A percentile compares a stretch with the other conserved stretches of the same genome.
Conservation (phyloP, 2,888 invertebrate species). For the Agapostemon virescens region DNA sequence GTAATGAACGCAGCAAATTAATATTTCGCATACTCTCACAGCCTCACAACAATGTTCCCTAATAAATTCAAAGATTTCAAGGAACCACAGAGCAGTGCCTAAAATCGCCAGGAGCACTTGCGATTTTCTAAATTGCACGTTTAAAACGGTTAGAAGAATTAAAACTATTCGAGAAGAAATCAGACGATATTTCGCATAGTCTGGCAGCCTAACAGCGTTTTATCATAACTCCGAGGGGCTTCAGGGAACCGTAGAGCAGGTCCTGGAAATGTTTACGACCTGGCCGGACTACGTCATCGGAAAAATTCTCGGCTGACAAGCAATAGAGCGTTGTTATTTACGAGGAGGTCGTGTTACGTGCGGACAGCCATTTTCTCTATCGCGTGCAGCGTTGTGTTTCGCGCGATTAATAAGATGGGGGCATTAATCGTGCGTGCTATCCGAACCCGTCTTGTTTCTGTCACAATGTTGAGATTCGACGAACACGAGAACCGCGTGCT, state of each 20-base stretch:
- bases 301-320: constrained; percentile 25
- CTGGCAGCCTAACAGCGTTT: not conserved
- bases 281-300: not conserved
- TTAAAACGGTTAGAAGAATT: no score
- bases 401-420: not conserved
- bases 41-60: no score
- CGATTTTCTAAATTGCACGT: no score
- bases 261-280: constrained; percentile 13
- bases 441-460: not conserved
- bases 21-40: no score
- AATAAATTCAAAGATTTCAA: no score
- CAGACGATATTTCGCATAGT: not conserved
- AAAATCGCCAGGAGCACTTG: no score
- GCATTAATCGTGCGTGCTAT: not conserved
- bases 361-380: constrained; percentile 31
- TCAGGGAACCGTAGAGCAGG: not conserved
- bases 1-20: no score
- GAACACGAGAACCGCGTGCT: no score
- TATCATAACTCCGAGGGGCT: not conserved
- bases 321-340: constrained; percentile 18
- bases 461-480: not conserved
- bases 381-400: constrained; percentile 39
- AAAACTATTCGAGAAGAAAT: not conserved
- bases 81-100: no score
- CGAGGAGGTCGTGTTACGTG: constrained; percentile 51